Evolutionary conservation across 2,113 vertebrate species (phyloP).

Genomic region (Apteryx mantelli): DNA sequence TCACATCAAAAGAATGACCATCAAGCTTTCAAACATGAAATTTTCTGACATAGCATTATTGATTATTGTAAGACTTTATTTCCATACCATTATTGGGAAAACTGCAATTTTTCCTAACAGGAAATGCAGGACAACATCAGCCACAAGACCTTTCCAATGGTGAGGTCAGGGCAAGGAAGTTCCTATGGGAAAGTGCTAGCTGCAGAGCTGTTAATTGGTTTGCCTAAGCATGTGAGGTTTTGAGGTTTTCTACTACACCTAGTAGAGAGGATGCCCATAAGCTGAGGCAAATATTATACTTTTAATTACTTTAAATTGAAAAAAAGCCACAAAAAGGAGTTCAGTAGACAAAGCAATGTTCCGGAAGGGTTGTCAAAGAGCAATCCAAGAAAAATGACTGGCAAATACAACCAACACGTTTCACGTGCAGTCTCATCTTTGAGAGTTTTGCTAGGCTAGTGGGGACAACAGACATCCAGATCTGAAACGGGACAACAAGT

Average conservation of each 20-base stretch:
- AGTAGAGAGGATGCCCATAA: not conserved
- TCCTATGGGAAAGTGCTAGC: not conserved
- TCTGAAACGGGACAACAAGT: not conserved
- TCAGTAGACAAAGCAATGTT: not conserved
- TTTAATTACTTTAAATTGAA: not conserved
- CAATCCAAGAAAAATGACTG: too few relatives aligned
- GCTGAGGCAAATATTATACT: not conserved
- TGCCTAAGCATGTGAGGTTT: not conserved
- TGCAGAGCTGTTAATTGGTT: not conserved
- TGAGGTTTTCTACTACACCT: not conserved
- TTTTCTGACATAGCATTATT: not conserved
- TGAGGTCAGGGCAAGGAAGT: rapidly evolving
- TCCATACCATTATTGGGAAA: not conserved
- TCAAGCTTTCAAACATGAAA: not conserved
- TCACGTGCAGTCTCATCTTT: not conserved
- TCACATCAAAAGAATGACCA: not conserved
- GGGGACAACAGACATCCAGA: not conserved
- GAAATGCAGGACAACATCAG: not conserved
- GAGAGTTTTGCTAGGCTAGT: not conserved
- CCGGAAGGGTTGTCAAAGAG: not conserved
- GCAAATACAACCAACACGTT: not conserved
- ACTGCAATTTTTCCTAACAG: not conserved
- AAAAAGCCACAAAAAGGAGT: not conserved
- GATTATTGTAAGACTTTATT: not conserved
- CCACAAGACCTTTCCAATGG: not conserved